Percentiles rank a stretch among this genome's conserved stretches.
Evolutionary conservation across 2,888 invertebrate species (phyloP).

Genomic region (Apotomis turbidana): DNA sequence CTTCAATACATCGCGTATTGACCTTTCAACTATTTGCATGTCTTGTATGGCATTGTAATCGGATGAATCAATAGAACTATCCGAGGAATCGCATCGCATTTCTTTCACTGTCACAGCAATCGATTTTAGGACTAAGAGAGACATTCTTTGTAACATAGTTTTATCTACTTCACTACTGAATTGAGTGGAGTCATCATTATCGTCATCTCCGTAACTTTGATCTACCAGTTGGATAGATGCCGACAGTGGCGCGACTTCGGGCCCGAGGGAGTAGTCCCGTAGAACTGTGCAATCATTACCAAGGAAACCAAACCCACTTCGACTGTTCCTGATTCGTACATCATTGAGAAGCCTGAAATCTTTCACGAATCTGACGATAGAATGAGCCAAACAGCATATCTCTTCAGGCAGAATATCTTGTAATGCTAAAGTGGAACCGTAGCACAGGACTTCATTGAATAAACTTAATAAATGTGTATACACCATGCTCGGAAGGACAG

Average conservation of each 20-base stretch:
- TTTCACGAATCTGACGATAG: constrained; percentile 93
- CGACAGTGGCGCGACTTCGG: constrained; percentile 65
- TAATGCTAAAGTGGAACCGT: constrained; percentile 94
- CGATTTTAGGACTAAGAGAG: constrained; percentile 93
- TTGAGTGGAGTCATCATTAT: constrained; percentile 64
- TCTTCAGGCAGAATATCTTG: constrained; percentile 95
- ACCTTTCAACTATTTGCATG: constrained; percentile 93
- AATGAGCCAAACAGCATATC: constrained; percentile 93
- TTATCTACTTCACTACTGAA: constrained; percentile 86
- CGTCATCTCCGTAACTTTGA: constrained; percentile 76
- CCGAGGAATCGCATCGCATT: constrained; percentile 93
- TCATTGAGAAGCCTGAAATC: constrained; percentile 90
- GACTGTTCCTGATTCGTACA: constrained; percentile 72
- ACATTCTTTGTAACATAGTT: constrained; percentile 93
- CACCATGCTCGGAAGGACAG: constrained; percentile 90
- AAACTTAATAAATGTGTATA: constrained; percentile 93
- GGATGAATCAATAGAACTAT: constrained; percentile 92
- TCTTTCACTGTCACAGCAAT: constrained; percentile 96
- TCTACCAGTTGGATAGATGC: constrained; percentile 75
- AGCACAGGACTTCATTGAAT: constrained; percentile 95
- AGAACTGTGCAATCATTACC: constrained; percentile 73
- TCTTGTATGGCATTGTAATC: constrained; percentile 94
- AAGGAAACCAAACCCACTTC: constrained; percentile 76
- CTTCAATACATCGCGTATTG: constrained; percentile 91
- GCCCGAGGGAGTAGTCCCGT: constrained; percentile 68